Percentiles rank a stretch among this genome's conserved stretches.
phyloP scores from a whole-genome alignment of 2,888 invertebrate species.

The Liodrosophila aerea region DNA sequence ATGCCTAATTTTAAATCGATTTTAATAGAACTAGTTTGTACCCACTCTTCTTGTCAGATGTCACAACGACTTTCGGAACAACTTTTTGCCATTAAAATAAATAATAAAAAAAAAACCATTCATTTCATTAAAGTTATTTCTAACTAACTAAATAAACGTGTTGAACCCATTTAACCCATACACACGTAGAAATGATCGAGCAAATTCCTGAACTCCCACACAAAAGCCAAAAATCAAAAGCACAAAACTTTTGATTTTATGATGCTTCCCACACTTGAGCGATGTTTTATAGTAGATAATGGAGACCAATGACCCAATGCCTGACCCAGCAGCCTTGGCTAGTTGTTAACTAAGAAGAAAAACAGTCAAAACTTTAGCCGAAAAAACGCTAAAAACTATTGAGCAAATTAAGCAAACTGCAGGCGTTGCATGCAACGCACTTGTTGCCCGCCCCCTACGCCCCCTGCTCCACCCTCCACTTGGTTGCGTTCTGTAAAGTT shows the following conservation, averaged over 20 bases:
- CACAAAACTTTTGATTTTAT: constrained; percentile 4
- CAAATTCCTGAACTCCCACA: constrained; percentile 27
- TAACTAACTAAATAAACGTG: constrained; percentile 11
- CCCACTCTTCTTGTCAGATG: background rate
- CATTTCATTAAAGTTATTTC: background rate
- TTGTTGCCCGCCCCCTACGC: constrained; percentile 37
- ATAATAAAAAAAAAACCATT: constrained; percentile 1
- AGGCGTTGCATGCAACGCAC: constrained; percentile 60
- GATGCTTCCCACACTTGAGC: constrained; percentile 55
- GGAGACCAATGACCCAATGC: constrained; percentile 50
- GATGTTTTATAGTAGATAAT: constrained; percentile 33
- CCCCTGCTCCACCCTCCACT: background rate
- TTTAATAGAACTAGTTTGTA: constrained; percentile 38
- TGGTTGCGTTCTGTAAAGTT: constrained; percentile 61
- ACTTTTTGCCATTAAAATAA: constrained; percentile 29
- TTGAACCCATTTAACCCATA: constrained; percentile 23
- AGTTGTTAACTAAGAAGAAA: constrained; percentile 6
- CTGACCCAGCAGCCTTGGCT: constrained; percentile 50
- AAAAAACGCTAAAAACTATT: constrained; percentile 25
- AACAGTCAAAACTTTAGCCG: constrained; percentile 3
- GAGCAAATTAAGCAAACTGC: constrained; percentile 51
- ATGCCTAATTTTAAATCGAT: constrained; percentile 25
- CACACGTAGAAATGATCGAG: constrained; percentile 8
- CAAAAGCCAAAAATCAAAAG: constrained; percentile 3
- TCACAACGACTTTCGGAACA: constrained; percentile 48